phyloP scores from a whole-genome alignment of 2,888 invertebrate species.

The Phytoseiulus persimilis region DNA sequence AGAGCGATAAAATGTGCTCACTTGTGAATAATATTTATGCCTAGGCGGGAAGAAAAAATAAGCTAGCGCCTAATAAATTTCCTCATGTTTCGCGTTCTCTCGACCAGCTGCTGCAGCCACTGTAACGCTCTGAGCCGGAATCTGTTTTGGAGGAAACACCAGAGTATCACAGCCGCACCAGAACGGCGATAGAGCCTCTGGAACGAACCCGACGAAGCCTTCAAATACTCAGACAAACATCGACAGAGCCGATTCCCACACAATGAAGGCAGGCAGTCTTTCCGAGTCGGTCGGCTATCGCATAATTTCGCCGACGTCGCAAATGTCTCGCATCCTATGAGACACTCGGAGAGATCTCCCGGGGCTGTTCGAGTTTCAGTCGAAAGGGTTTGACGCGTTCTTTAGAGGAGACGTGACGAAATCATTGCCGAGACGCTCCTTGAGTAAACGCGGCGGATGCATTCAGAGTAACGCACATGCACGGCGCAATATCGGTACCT shows the following conservation, averaged over 20 bases:
- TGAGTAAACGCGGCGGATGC: not conserved
- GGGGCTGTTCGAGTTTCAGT: not conserved
- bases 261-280: too few relatives aligned
- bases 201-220: too few relatives aligned
- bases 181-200: not conserved
- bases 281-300: not conserved
- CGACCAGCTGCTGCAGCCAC: not conserved
- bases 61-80: not conserved
- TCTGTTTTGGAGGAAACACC: not conserved
- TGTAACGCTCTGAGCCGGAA: not conserved
- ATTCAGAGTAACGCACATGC: not conserved
- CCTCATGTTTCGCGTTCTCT: not conserved
- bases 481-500: too few relatives aligned
- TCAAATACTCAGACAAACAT: not conserved
- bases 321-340: not conserved
- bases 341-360: not conserved
- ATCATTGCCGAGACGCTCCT: not conserved
- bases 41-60: not conserved
- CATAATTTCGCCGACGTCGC: not conserved
- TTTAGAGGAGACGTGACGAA: not conserved
- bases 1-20: not conserved
- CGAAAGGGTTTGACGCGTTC: not conserved
- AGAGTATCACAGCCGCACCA: not conserved
- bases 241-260: not conserved
- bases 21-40: not conserved